Evolutionary conservation across 1,140 invertebrate species (phyloP), one percentile per base, ranked within the genome.

Genomic region (Halyomorpha halys): DNA sequence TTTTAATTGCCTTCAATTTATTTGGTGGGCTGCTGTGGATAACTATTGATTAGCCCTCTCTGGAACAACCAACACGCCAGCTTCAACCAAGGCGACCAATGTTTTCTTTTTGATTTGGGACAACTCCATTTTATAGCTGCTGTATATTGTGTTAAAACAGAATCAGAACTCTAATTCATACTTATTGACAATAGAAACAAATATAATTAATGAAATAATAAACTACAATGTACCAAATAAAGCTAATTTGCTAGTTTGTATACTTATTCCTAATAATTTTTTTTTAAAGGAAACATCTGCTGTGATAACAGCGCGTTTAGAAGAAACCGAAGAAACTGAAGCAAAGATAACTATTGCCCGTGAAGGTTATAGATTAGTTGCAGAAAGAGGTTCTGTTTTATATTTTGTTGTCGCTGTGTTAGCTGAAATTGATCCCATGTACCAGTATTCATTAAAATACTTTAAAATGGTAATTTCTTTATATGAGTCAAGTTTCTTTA

Each of bases 401-500:
- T 97, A 92, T 73, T 96, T 96, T 73, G 90, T 92, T 0, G 88
- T 96, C 14, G 86, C 90, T 6, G 85, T 88, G 71, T 77, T 97
- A 3, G 84, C 88, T 0, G 87, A 92, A 66, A 89, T 96, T 63
- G 91, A 96, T 76, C 89, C 91, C 0, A 97, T 96, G 93, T 97
- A 97, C 75, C 93, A 97, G 75, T 96, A 86, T 79, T 92, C 90
- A 3, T 76, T 94, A 4, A 91, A 92, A 71, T 94, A 92, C 73
- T 94, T 93, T 70, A 90, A 81, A 66, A 81, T 84, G 74, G 85
- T 83, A 71, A 72, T 72, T 65, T 45, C 13, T 49, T 49, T 62
- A 44, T 44, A 18, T 53, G 5, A 56, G 34, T 39, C 11, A 8
- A 6, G 4, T 13, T 39, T 39, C 21, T 23, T 18, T 45, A 45